Evolutionary conservation across 2,888 invertebrate species (phyloP).

Genomic region (Protophormia terraenovae): DNA sequence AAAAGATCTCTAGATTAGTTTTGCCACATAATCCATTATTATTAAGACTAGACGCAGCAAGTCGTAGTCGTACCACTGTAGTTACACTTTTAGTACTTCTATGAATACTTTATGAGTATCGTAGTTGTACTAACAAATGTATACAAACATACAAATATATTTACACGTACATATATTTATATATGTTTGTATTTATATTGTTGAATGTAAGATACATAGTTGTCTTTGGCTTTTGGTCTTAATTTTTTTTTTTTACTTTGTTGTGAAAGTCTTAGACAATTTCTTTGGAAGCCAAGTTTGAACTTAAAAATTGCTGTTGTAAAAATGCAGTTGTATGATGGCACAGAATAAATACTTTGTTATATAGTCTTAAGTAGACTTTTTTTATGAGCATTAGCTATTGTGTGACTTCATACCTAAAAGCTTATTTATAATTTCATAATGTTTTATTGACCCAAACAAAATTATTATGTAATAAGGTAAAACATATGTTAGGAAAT

Average conservation of each 20-base stretch:
- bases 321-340: too few species aligned
- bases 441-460: too few species aligned
- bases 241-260: not conserved
- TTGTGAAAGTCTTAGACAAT: not conserved
- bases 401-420: too few species aligned
- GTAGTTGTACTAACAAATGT: not conserved
- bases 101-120: not conserved
- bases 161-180: too few species aligned
- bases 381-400: too few species aligned
- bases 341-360: too few species aligned
- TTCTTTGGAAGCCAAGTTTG: not conserved
- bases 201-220: not conserved
- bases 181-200: not conserved
- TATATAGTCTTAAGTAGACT: too few species aligned
- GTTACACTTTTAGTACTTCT: not conserved
- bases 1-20: not conserved
- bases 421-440: too few species aligned
- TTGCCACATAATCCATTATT: not conserved
- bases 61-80: not conserved
- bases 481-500: too few species aligned
- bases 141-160: not conserved
- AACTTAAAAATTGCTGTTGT: too few species aligned
- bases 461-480: too few species aligned
- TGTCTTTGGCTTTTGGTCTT: not conserved
- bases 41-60: not conserved